phyloP scores from a whole-genome alignment of 1,140 invertebrate species.

The Heliconius himera region DNA sequence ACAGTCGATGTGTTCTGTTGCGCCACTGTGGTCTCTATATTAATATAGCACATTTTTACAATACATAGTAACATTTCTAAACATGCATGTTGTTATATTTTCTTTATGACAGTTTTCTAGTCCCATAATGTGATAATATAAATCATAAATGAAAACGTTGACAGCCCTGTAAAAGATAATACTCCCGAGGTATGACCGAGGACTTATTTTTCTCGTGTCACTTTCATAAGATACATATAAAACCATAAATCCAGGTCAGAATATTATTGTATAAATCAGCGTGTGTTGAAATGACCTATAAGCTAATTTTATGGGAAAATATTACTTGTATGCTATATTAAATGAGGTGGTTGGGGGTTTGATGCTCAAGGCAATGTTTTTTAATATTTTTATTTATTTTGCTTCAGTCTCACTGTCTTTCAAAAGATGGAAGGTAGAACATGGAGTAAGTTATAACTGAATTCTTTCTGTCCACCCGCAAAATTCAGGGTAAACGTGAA shows the following conservation, averaged over 20 bases:
- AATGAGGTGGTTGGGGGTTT: too few species aligned
- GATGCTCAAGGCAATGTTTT: too few species aligned
- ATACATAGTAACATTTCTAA: background rate
- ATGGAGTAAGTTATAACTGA: background rate
- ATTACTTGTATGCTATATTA: too few species aligned
- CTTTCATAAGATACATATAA: constrained; percentile 12
- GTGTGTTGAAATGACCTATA: too few species aligned
- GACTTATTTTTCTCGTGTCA: constrained; percentile 50
- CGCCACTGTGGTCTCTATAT: too few species aligned
- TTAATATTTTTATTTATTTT: too few species aligned
- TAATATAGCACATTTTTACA: too few species aligned
- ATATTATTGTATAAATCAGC: background rate
- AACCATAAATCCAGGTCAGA: constrained; percentile 9
- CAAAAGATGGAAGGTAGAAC: too few species aligned
- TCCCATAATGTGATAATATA: background rate
- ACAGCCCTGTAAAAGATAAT: constrained; percentile 44
- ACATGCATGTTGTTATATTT: background rate
- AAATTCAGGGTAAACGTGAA: too few species aligned
- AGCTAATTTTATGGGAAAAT: too few species aligned
- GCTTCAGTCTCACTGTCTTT: too few species aligned
- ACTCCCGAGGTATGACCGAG: constrained; percentile 43
- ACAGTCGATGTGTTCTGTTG: too few species aligned
- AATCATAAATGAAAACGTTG: constrained; percentile 22
- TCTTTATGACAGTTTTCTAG: background rate
- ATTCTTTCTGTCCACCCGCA: background rate